Base-by-base conservation (phyloP, 1,140 invertebrate species). In the Danaus melanippus region DNA sequence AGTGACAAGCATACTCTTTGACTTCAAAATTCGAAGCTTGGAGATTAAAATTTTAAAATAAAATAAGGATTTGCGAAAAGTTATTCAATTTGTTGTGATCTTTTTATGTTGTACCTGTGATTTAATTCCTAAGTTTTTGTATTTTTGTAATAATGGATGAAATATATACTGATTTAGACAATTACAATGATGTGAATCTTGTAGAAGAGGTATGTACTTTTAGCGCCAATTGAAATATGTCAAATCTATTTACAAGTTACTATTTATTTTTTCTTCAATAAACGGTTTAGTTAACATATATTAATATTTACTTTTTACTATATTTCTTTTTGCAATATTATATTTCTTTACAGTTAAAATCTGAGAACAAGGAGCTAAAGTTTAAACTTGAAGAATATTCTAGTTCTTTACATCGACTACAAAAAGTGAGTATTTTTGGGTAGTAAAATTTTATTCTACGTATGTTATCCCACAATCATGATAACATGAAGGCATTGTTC, bases 341-440 rank as follows among this genome's bases (percentile, higher is more conserved):
- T 49, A 43, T 9, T 54, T 15, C 48, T 60, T 80, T 80, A 8
- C 62, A 85, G 82, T 52, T 85, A 32, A 70, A 62, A 64, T 68
- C 51, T 59, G 82, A 85, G 69, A 85, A 85, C 52, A 62, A 55
- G 21, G 72, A 70, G n/a, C 44, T 84, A 10, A 84, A 79, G 57
- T 42, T 21, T 10, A 78, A 82, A 64, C 48, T 82, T 21, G 70
- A 76, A 49, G 68, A 82, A 54, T 71, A 70, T 61, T 60, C 66
- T n/a, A 58, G 17, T 8, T 45, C 69, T 10, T 61, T 82, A 46
- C 58, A 56, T 39, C 71, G 66, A 39, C 56, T 85, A 49, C 79
- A 84, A 72, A 77, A 75, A 69, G 82, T 85, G 73, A 71, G 76
- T 76, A 62, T 54, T 39, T 50, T 50, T 21, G 32, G n/a, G 21